Percentiles rank a stretch among this genome's conserved stretches.
phyloP scores from a whole-genome alignment of 2,888 invertebrate genomes.

The Drosophila falleni region DNA sequence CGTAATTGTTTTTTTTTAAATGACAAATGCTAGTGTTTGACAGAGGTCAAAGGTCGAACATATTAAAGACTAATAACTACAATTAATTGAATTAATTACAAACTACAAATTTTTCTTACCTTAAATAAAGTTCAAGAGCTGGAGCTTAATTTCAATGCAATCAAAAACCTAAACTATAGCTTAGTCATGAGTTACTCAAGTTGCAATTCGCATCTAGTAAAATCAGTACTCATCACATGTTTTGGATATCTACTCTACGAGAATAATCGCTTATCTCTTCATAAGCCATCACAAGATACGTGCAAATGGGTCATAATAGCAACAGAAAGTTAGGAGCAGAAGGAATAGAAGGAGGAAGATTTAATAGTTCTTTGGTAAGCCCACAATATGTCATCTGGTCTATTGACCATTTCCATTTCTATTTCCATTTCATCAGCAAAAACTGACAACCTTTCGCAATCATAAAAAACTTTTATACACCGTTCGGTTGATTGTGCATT shows the following conservation, averaged over 20 bases:
- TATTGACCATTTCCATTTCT: conserved; percentile 51
- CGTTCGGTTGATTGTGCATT: conserved; percentile 31
- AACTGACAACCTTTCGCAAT: conserved; percentile 35
- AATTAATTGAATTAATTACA: background rate
- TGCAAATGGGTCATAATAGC: conserved; percentile 46
- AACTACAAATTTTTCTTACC: no score
- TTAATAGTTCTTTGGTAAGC: conserved; percentile 21
- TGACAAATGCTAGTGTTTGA: background rate
- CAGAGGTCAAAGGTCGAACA: background rate
- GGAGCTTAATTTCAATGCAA: background rate
- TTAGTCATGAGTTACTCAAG: background rate
- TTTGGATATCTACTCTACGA: conserved; percentile 12
- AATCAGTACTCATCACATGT: conserved; percentile 15
- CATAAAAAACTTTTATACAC: conserved; percentile 59
- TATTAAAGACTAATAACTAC: background rate
- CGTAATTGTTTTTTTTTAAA: background rate
- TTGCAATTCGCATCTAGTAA: conserved; percentile 5
- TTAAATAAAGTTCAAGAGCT: no score
- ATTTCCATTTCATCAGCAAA: conserved; percentile 39
- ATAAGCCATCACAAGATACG: conserved; percentile 30
- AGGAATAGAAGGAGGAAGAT: conserved; percentile 5
- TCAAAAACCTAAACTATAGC: background rate
- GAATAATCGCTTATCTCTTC: conserved; percentile 37
- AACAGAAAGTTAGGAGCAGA: no score
- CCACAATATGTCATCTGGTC: conserved; percentile 53